phyloP scores from a whole-genome alignment of 2,888 invertebrate species.

The Diadegma fenestrale region DNA sequence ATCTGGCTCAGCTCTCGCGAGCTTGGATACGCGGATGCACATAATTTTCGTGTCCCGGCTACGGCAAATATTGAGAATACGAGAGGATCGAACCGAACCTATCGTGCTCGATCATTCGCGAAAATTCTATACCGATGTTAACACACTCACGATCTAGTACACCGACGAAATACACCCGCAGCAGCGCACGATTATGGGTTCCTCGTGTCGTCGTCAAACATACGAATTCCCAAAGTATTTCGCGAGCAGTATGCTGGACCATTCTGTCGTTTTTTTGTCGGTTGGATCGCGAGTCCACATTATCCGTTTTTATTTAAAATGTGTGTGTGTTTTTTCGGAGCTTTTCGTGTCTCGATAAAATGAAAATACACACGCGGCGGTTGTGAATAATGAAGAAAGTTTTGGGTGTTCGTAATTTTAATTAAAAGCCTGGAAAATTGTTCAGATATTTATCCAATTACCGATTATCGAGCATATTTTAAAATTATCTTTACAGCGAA shows the following conservation, averaged over 20 bases:
- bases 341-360: background rate
- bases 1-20: slow-evolving; percentile 29
- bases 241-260: slow-evolving; percentile 1
- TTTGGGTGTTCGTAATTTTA: background rate
- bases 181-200: background rate
- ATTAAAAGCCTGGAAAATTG: background rate
- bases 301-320: background rate
- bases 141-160: background rate
- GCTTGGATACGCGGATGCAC: slow-evolving; percentile 37
- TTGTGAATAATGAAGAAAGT: background rate
- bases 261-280: slow-evolving; percentile 35
- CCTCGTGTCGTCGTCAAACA: slow-evolving; percentile 5
- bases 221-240: slow-evolving; percentile 23
- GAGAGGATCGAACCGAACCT: slow-evolving; percentile 49
- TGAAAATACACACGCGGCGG: background rate
- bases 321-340: background rate
- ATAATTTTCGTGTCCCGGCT: slow-evolving; percentile 60
- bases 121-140: slow-evolving; percentile 51
- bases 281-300: background rate
- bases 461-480: background rate
- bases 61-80: slow-evolving; percentile 64
- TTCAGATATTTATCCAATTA: background rate
- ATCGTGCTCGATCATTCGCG: slow-evolving; percentile 60
- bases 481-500: too few species aligned
- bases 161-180: background rate